Conservation (phyloP, 2,888 invertebrate genomes). For the Pemphredon lugubris region DNA sequence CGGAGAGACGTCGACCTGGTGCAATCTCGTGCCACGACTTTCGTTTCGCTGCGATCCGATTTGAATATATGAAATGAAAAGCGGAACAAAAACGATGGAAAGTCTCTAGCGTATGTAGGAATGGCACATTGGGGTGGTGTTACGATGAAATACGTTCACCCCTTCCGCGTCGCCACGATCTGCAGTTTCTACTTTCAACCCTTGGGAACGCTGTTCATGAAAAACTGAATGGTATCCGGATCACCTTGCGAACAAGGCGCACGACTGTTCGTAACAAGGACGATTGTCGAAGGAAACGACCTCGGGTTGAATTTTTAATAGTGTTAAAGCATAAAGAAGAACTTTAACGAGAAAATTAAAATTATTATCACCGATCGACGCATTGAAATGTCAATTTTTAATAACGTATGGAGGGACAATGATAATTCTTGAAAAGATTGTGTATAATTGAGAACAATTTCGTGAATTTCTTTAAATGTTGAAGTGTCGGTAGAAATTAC, state of each 20-base stretch:
- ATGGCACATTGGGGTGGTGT: conserved; percentile 70
- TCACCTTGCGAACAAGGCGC: conserved; percentile 3
- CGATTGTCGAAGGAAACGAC: background rate
- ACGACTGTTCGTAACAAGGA: background rate
- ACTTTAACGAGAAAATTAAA: too few species aligned
- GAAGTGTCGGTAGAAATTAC: too few species aligned
- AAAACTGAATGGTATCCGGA: conserved; percentile 27
- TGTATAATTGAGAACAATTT: too few species aligned
- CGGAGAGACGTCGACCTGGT: conserved; percentile 39
- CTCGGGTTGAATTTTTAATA: too few species aligned
- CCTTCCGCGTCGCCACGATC: conserved; percentile 37
- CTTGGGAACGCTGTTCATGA: conserved; percentile 17
- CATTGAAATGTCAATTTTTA: conserved; percentile 1
- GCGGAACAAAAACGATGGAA: conserved; percentile 49
- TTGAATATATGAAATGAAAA: conserved; percentile 35
- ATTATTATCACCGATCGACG: too few species aligned
- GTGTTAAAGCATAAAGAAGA: too few species aligned
- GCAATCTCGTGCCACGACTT: conserved; percentile 50
- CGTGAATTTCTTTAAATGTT: too few species aligned
- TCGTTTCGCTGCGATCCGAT: conserved; percentile 47
- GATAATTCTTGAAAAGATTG: too few species aligned
- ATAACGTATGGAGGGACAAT: too few species aligned
- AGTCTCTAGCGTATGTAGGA: conserved; percentile 57
- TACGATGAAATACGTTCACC: conserved; percentile 68
- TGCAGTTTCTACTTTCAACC: conserved; percentile 22